These are phyloP conservation scores for Helicoverpa assulta DNA, from an alignment of 2,888 invertebrate species.

Conservation along the genomic window DNA sequence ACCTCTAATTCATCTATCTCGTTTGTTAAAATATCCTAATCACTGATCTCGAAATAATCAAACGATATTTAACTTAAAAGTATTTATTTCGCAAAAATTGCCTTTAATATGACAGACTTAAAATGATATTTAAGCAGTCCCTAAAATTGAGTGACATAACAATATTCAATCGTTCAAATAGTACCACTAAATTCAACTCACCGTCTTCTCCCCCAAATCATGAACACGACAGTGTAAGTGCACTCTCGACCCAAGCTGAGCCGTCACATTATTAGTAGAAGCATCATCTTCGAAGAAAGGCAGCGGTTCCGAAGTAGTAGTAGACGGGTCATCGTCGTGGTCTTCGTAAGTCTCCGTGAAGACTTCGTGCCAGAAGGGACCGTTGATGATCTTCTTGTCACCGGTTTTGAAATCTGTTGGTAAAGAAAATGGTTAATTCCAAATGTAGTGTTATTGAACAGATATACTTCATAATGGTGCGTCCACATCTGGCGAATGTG, in stretches of 20 bases:
- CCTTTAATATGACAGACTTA: no score
- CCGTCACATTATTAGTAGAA: slow-evolving; percentile 92
- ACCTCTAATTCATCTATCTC: no score
- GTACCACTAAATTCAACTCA: slow-evolving; percentile 73
- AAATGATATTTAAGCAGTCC: no score
- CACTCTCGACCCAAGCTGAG: slow-evolving; percentile 92
- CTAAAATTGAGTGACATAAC: no score
- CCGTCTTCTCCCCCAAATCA: slow-evolving; percentile 93
- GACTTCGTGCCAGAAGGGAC: slow-evolving; percentile 86
- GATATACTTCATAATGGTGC: no score
- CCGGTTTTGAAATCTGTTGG: slow-evolving; percentile 84
- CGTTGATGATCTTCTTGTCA: slow-evolving; percentile 83
- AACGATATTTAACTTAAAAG: no score
- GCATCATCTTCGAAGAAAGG: slow-evolving; percentile 93
- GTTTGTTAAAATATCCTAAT: no score
- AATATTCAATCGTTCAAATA: no score
- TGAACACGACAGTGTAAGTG: slow-evolving; percentile 92
- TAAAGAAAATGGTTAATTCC: slow-evolving; percentile 5
- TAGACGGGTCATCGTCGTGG: slow-evolving; percentile 82
- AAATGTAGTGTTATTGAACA: no score
- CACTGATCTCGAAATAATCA: no score
- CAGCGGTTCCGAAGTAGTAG: slow-evolving; percentile 92
- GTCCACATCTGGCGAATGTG: no score
- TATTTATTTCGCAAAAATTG: no score
- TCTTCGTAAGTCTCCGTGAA: slow-evolving; percentile 85